Conservation (phyloP, 2,888 invertebrate genomes). For the Podabrus alpinus region DNA sequence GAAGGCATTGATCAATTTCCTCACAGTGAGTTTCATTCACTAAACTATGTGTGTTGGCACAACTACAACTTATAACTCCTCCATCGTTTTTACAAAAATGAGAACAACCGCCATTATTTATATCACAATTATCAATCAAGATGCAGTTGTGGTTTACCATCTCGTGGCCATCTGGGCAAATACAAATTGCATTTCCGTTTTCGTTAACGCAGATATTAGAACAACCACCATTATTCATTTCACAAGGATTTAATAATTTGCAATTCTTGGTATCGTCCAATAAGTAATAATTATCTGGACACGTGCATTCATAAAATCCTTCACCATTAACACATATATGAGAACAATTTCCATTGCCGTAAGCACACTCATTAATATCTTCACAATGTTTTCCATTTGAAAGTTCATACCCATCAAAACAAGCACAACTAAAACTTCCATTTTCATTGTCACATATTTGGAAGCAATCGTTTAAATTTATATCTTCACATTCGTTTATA, state of each 20-base stretch:
- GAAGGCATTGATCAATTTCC: slow-evolving; percentile 41
- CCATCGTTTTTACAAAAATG: slow-evolving; percentile 59
- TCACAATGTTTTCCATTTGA: slow-evolving; percentile 41
- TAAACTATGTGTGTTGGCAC: slow-evolving; percentile 38
- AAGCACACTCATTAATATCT: slow-evolving; percentile 45
- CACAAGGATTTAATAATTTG: slow-evolving; percentile 28
- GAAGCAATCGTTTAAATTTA: slow-evolving; percentile 56
- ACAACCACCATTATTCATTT: slow-evolving; percentile 50
- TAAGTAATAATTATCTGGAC: slow-evolving; percentile 47
- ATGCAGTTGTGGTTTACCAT: slow-evolving; percentile 49
- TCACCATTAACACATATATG: slow-evolving; percentile 57
- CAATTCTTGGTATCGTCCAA: slow-evolving; percentile 31
- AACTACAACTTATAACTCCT: slow-evolving; percentile 37
- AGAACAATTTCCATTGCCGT: slow-evolving; percentile 54
- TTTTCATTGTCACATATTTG: slow-evolving; percentile 60
- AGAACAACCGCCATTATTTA: slow-evolving; percentile 52
- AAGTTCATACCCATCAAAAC: slow-evolving; percentile 55
- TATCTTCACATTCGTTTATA: slow-evolving; percentile 54
- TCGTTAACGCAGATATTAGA: slow-evolving; percentile 51
- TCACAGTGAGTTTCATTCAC: slow-evolving; percentile 40
- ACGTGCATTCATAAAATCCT: slow-evolving; percentile 57
- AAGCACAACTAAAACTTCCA: slow-evolving; percentile 60
- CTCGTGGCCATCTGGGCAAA: slow-evolving; percentile 50
- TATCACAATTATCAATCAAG: slow-evolving; percentile 40
- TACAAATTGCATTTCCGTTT: slow-evolving; percentile 36